Conservation (phyloP, 2,888 invertebrate species). For the Sphaerophoria taeniata region DNA sequence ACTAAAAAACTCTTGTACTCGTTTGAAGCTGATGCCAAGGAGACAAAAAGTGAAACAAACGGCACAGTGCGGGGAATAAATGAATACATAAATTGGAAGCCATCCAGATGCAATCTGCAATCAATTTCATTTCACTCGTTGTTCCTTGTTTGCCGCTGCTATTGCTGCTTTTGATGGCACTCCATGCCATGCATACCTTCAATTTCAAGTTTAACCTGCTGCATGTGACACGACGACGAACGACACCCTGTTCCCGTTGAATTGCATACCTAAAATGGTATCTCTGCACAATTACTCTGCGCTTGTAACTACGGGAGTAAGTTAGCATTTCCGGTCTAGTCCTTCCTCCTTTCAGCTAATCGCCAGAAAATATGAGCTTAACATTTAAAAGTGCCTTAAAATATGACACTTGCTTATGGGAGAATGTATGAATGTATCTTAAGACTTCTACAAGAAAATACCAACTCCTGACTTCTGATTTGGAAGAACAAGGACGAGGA, state of each 20-base stretch:
- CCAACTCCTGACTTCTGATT: not conserved
- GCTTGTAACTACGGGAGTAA: constrained; percentile 37
- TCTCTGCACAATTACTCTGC: constrained; percentile 41
- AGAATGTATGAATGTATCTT: constrained; percentile 2
- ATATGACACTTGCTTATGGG: constrained; percentile 51
- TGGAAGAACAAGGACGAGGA: not conserved
- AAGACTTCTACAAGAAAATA: not conserved
- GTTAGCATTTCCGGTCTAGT: constrained; percentile 46
- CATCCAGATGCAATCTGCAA: constrained; percentile 70
- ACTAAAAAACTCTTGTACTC: constrained; percentile 10
- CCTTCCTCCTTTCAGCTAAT: constrained; percentile 42
- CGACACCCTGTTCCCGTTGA: constrained; percentile 12
- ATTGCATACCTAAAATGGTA: constrained; percentile 32
- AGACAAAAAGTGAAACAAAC: constrained; percentile 54
- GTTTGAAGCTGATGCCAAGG: not conserved
- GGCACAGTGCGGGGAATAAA: constrained; percentile 50
- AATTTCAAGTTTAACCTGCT: not conserved
- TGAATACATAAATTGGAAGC: constrained; percentile 68
- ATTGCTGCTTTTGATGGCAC: constrained; percentile 17
- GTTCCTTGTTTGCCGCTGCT: constrained; percentile 1
- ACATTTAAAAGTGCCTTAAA: constrained; percentile 56
- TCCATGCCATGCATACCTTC: not conserved
- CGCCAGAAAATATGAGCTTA: constrained; percentile 63
- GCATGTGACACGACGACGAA: constrained; percentile 13
- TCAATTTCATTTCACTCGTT: constrained; percentile 60